phyloP scores from a whole-genome alignment of 2,888 invertebrate species.

The Apamea epomidion region DNA sequence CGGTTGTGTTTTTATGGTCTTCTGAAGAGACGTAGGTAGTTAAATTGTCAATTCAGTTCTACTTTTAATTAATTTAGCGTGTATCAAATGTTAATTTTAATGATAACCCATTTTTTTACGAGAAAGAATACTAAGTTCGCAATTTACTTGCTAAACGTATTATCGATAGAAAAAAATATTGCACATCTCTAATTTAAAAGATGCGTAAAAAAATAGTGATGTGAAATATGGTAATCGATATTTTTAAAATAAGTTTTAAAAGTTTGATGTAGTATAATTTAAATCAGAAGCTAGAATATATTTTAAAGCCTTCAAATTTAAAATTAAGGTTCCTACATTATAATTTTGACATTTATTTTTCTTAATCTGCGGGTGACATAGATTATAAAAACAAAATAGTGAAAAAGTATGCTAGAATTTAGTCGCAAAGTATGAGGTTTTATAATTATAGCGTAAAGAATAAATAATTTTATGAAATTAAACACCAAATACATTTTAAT shows the following conservation, averaged over 20 bases:
- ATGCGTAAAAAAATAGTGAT: constrained; percentile 38
- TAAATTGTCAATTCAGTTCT: constrained; percentile 64
- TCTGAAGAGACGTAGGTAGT: constrained; percentile 63
- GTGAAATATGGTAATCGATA: constrained; percentile 42
- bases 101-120: constrained; percentile 15
- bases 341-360: constrained; percentile 58
- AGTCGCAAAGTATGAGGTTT: constrained; percentile 60
- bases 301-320: constrained; percentile 46
- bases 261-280: constrained; percentile 46
- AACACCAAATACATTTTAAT: constrained; percentile 88
- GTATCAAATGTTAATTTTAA: constrained; percentile 46
- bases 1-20: constrained; percentile 68
- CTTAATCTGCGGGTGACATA: constrained; percentile 62
- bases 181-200: constrained; percentile 45
- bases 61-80: constrained; percentile 58
- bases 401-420: constrained; percentile 66
- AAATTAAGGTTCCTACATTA: constrained; percentile 51
- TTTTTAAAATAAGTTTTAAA: constrained; percentile 28
- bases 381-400: constrained; percentile 56
- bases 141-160: constrained; percentile 15
- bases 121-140: constrained; percentile 19
- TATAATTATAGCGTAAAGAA: constrained; percentile 72
- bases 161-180: constrained; percentile 41
- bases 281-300: constrained; percentile 44
- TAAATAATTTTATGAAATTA: constrained; percentile 82